These are phyloP conservation scores for Ellobium chinense DNA, from an alignment of 2,888 invertebrate genomes.

Conservation along the genomic window DNA sequence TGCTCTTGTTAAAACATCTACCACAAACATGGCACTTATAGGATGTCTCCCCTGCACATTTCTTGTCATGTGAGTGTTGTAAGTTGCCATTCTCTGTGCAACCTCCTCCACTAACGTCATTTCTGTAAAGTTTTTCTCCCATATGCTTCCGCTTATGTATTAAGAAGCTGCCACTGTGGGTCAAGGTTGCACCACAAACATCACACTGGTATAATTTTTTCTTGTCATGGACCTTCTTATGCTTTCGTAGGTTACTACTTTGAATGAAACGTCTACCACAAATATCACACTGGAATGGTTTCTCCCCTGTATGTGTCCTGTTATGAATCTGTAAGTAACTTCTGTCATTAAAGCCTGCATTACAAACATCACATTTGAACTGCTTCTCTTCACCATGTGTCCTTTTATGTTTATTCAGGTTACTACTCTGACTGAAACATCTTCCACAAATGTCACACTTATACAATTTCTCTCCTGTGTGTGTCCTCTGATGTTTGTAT, in stretches of 20 bases:
- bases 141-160: no score
- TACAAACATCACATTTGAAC: slow-evolving; percentile 35
- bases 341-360: slow-evolving; percentile 5
- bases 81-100: no score
- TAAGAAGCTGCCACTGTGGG: no score
- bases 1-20: no score
- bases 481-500: background rate
- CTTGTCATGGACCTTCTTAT: slow-evolving; percentile 1
- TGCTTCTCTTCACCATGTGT: slow-evolving; percentile 34
- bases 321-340: slow-evolving; percentile 36
- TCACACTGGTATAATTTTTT: slow-evolving; percentile 38
- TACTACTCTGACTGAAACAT: slow-evolving; percentile 9
- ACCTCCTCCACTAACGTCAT: no score
- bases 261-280: slow-evolving; percentile 39
- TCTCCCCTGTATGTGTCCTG: slow-evolving; percentile 37
- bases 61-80: no score
- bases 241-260: background rate
- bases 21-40: no score
- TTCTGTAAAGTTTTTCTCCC: no score
- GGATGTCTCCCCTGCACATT: no score
- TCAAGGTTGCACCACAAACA: slow-evolving; percentile 37
- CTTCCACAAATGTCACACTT: slow-evolving; percentile 36
- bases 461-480: slow-evolving; percentile 16
- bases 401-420: slow-evolving; percentile 38
- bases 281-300: slow-evolving; percentile 33